phyloP scores from a whole-genome alignment of 2,888 invertebrate genomes.

The Busseola fusca region DNA sequence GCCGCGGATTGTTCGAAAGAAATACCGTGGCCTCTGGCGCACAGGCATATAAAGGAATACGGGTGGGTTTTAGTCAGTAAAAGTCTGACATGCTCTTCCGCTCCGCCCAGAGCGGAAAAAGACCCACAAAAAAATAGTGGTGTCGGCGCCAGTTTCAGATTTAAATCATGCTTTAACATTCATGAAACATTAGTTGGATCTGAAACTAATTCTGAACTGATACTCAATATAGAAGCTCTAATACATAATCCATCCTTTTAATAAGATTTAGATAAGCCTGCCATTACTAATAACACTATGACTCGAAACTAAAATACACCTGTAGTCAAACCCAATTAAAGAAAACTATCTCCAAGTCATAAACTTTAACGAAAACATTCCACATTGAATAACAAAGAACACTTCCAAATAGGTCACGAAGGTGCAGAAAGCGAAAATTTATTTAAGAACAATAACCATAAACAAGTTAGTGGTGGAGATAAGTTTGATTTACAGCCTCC shows the following conservation, averaged over 20 bases:
- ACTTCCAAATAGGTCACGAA: conserved; percentile 58
- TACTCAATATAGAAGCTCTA: background rate
- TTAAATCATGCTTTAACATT: background rate
- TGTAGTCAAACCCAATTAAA: conserved; percentile 28
- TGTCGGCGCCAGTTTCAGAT: background rate
- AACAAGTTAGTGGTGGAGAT: conserved; percentile 59
- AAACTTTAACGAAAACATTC: conserved; percentile 47
- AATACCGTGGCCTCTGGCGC: too few relatives aligned
- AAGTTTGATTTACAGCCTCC: conserved; percentile 65
- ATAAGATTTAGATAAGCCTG: background rate
- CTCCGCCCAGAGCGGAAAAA: too few relatives aligned
- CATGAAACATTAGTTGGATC: background rate
- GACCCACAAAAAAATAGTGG: too few relatives aligned
- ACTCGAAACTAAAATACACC: conserved; percentile 34
- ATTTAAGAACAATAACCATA: conserved; percentile 63
- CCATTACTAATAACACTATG: background rate
- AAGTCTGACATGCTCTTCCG: too few relatives aligned
- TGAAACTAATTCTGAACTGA: background rate
- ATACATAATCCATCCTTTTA: background rate
- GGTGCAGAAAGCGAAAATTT: conserved; percentile 62
- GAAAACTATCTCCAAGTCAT: conserved; percentile 14
- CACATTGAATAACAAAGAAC: conserved; percentile 53
- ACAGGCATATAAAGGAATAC: too few relatives aligned
- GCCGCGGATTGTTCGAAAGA: too few relatives aligned
- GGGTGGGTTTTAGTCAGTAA: too few relatives aligned